Conservation (phyloP, 2,888 invertebrate genomes). For the Molorchus minor region DNA sequence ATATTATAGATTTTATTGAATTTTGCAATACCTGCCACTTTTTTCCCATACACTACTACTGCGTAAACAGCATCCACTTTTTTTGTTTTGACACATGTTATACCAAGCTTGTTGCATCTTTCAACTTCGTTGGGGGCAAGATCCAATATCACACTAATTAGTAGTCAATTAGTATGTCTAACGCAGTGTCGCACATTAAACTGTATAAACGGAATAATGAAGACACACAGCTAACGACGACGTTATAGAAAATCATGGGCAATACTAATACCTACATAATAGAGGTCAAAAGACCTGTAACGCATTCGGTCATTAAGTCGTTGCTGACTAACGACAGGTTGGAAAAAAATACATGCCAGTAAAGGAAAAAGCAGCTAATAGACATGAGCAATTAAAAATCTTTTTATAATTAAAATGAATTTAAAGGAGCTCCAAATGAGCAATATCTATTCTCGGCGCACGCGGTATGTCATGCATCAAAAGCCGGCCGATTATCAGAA, state of each 20-base stretch:
- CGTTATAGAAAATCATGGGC: slow-evolving; percentile 31
- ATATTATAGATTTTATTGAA: too few relatives aligned
- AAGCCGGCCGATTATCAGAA: slow-evolving; percentile 58
- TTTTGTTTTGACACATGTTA: too few relatives aligned
- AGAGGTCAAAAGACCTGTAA: slow-evolving; percentile 33
- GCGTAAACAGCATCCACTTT: too few relatives aligned
- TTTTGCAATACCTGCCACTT: too few relatives aligned
- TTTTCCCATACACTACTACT: too few relatives aligned
- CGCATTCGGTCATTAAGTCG: slow-evolving; percentile 38
- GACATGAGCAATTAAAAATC: slow-evolving; percentile 61
- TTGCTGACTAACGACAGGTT: slow-evolving; percentile 44
- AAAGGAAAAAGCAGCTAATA: slow-evolving; percentile 54
- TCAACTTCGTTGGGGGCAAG: not conserved
- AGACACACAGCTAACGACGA: slow-evolving; percentile 11
- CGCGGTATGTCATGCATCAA: slow-evolving; percentile 55
- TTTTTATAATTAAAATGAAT: slow-evolving; percentile 61
- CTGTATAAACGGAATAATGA: slow-evolving; percentile 30
- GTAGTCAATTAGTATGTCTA: slow-evolving; percentile 29
- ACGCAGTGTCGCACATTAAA: slow-evolving; percentile 29
- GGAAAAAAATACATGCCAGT: slow-evolving; percentile 51
- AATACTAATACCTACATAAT: slow-evolving; percentile 14
- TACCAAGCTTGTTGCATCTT: too few relatives aligned
- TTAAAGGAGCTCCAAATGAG: slow-evolving; percentile 58
- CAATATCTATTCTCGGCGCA: slow-evolving; percentile 60
- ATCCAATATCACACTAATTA: slow-evolving; percentile 24